Percentiles rank a stretch among this genome's conserved stretches.
Evolutionary conservation across 1,140 invertebrate genomes (phyloP).

Genomic region (Brachionus calyciflorus): DNA sequence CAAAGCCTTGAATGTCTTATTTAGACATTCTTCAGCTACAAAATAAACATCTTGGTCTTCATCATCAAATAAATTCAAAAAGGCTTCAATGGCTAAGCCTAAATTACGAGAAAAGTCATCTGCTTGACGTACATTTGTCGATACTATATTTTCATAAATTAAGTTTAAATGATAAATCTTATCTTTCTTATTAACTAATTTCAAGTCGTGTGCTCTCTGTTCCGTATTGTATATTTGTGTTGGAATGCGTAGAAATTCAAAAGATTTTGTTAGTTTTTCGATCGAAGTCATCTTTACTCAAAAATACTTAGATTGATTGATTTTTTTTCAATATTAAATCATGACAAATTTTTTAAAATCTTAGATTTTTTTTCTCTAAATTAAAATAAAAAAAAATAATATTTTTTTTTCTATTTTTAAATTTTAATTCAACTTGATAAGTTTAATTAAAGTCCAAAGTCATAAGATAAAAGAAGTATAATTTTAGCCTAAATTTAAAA

Average conservation of each 20-base stretch:
- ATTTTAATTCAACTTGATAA: neutral
- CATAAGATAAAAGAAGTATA: neutral
- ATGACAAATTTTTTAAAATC: neutral
- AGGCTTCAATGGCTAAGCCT: conserved; percentile 69
- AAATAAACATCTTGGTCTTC: conserved; percentile 73
- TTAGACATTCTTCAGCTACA: conserved; percentile 75
- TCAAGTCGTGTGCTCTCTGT: conserved; percentile 61
- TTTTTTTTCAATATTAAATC: neutral
- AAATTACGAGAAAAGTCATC: conserved; percentile 69
- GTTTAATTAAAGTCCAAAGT: neutral
- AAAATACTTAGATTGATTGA: neutral
- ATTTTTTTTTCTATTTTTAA: neutral
- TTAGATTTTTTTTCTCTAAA: too few species aligned
- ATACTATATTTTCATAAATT: conserved; percentile 64
- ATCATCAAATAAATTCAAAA: conserved; percentile 73
- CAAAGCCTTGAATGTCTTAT: conserved; percentile 71
- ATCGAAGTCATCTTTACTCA: conserved; percentile 36
- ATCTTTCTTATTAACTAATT: conserved; percentile 68
- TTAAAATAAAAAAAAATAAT: neutral
- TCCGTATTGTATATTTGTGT: neutral
- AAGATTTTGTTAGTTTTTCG: neutral
- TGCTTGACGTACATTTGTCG: conserved; percentile 51
- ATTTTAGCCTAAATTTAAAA: too few species aligned
- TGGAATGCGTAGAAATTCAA: conserved; percentile 18
- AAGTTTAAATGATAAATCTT: conserved; percentile 69